phyloP scores from a whole-genome alignment of 2,113 vertebrate genomes.

The Connochaetes taurinus region DNA sequence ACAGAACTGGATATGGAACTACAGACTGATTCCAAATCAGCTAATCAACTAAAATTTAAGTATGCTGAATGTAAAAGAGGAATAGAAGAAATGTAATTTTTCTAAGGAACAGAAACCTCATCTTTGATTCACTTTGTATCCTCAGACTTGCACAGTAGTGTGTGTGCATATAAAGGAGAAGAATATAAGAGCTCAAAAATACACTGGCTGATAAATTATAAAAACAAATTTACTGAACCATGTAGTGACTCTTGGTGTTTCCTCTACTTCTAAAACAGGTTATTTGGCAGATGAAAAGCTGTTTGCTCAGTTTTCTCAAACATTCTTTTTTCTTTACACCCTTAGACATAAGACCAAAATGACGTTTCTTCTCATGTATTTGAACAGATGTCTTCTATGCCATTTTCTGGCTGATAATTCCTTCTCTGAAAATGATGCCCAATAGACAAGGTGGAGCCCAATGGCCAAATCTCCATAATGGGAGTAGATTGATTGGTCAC shows the following conservation, averaged over 20 bases:
- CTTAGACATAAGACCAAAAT: not conserved
- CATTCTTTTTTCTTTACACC: not conserved
- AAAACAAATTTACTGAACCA: not conserved
- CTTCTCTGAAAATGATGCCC: not conserved
- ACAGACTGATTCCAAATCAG: not conserved
- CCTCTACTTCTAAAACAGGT: constrained; percentile 13
- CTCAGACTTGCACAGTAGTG: not conserved
- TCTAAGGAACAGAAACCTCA: not conserved
- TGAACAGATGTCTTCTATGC: not conserved
- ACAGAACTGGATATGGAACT: not conserved
- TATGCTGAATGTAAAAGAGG: not conserved
- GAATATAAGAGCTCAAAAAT: not conserved
- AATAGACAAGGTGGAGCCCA: not conserved
- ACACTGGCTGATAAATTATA: not conserved
- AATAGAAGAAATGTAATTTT: not conserved
- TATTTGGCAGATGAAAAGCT: not conserved
- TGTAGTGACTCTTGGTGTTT: not conserved
- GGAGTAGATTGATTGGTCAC: not conserved
- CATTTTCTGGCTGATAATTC: not conserved
- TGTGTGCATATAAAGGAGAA: not conserved
- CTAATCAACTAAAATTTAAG: not conserved
- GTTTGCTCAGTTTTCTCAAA: not conserved
- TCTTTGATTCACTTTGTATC: not conserved
- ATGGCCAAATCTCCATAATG: not conserved
- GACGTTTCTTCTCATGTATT: not conserved